Base-by-base conservation (phyloP, 2,797 vertebrate species). In the Hypotaenidia philippensis region DNA sequence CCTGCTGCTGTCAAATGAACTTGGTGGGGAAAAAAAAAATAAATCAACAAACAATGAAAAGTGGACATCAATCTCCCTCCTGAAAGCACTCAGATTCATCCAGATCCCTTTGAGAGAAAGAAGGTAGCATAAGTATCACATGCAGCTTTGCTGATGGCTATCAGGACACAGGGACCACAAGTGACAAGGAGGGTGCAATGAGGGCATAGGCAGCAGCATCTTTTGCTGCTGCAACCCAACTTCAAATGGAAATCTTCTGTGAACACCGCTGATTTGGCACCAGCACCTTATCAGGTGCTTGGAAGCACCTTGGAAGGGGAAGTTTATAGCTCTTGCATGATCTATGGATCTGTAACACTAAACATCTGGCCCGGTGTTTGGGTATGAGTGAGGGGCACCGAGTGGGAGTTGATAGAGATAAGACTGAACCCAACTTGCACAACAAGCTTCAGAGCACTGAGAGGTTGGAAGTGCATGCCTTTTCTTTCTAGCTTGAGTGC, bases 361-460 rank as follows among this genome's bases (percentile, higher is more conserved):
- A 59, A 69, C 31, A 26, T 6, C 11, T 27, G 6, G 10, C 45
- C 27, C 2, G 1, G 40, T 13, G 4, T n/a, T 31, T 41, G 52
- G 20, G 4, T 9, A 38, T 5, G 45, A 21, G 3, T 34, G 69
- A 66, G 53, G 49, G 9, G 1, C 47, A 17, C 31, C 22, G 64
- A 32, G 36, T 13, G 29, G 10, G 3, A 59, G 11, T 10, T 32
- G 52, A 21, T 27, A 14, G 0, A 50, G 26, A 0, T 26, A 60
- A 29, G 20, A 32, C 10, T 34, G 38, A 82, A 32, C 22, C 10
- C 25, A 36, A 6, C 9, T 47, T 52, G n/a, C 34, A 13, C 29
- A 53, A 14, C 15, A 32, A 29, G 32, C 0, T 0, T 56, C 69
- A 38, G 1, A 10, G 14, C 38, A n/a, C 12, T 52, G 44, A 19